Base-by-base conservation (phyloP, 2,888 invertebrate species). In the Monoplex corrugatus region DNA sequence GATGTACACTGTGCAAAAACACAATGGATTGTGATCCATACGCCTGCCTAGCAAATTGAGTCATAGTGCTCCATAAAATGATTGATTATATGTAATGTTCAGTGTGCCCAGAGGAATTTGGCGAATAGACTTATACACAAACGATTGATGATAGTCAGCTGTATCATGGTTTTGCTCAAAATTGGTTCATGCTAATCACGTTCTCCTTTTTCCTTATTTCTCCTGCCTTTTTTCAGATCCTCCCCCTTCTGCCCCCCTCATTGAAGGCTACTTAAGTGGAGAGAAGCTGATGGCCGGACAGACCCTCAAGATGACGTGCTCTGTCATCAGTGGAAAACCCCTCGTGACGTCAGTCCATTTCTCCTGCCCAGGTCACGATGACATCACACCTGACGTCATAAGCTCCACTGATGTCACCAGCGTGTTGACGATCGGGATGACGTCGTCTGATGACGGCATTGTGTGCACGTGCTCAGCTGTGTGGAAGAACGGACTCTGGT, bases 201-300 rank as follows among this genome's bases (percentile, higher is more conserved):
- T n/a, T n/a, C n/a, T 72, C 40, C 68, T 63, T 68, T n/a, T 86
- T 86, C 40, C 40, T 68, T 86, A 40, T 40, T 86, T 68, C 43
- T 43, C 19, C 68, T 2, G 63, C 68, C 19, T 2, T 86, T 86
- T 68, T 1, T 32, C 68, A 35, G 2, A 45, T 35, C 68, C 10
- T 86, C 78, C n/a, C n/a, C 40, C 28, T 28, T 68, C 68, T 28
- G 68, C 68, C n/a, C 68, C 68, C 28, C 28, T 68, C 16, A 68
- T 68, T 5, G 68, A 68, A 28, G 68, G 68, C 68, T 68, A 68
- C 68, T 5, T n/a, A 28, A 68, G 28, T 5, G n/a, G 68, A 10
- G 28, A 68, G n/a, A 68, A 16, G n/a, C 28, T n/a, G 68, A n/a
- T 10, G 19, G 68, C 10, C 16, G 68, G 68, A n/a, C 16, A 68